Evolutionary conservation across 2,113 vertebrate species (phyloP).

Genomic region (Pogonocichla stellata): DNA sequence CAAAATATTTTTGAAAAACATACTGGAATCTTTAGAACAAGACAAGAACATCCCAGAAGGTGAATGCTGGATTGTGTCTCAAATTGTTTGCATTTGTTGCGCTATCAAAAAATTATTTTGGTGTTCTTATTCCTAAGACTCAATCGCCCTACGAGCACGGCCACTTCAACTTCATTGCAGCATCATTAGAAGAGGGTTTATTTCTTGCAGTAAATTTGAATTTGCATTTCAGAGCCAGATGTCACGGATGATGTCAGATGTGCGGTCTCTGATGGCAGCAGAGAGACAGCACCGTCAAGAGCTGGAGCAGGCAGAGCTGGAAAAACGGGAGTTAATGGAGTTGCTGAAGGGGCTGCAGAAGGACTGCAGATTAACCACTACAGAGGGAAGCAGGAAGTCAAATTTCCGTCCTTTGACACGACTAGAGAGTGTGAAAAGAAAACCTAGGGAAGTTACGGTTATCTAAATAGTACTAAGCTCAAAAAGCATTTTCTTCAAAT

Average conservation of each 20-base stretch:
- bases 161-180: not conserved
- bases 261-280: conserved; percentile 78
- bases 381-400: conserved; percentile 65
- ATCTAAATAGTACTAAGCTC: conserved; percentile 69
- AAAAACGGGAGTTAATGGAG: conserved; percentile 84
- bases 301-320: conserved; percentile 83
- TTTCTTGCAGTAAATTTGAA: not conserved
- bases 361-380: conserved; percentile 38
- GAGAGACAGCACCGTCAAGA: conserved; percentile 84
- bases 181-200: not conserved
- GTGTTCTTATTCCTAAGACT: not conserved
- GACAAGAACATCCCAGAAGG: not conserved
- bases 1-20: not conserved
- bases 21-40: not conserved
- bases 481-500: not conserved
- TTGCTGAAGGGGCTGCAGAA: conserved; percentile 80
- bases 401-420: conserved; percentile 69
- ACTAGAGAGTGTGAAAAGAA: conserved; percentile 83
- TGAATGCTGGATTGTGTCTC: not conserved
- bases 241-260: conserved; percentile 83
- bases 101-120: not conserved
- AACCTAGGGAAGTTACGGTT: conserved; percentile 82
- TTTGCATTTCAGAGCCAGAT: conserved; percentile 79
- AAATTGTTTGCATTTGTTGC: not conserved
- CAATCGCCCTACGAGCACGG: accelerated